Percentiles rank a stretch among this genome's conserved stretches.
These are phyloP conservation scores for Trialeurodes vaporariorum DNA, from an alignment of 1,140 invertebrate species.

Conservation along the genomic window DNA sequence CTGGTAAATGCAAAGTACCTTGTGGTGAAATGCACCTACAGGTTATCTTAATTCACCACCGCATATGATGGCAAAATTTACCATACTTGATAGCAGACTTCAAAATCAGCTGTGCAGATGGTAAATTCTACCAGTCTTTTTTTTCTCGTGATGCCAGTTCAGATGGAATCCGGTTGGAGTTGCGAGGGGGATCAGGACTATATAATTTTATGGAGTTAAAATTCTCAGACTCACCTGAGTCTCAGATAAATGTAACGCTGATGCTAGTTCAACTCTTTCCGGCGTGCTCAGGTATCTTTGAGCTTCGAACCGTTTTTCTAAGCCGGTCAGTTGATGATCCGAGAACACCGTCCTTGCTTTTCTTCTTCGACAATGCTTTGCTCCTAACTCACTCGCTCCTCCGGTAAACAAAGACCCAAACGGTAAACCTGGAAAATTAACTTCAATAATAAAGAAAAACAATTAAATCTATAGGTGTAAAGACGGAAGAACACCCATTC, in stretches of 20 bases:
- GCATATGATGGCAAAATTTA: too few species aligned
- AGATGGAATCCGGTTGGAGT: too few species aligned
- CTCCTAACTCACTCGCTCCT: slow-evolving; percentile 45
- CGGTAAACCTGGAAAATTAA: slow-evolving; percentile 44
- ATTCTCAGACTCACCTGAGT: slow-evolving; percentile 55
- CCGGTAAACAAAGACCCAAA: slow-evolving; percentile 56
- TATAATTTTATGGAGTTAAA: not conserved
- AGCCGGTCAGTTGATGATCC: slow-evolving; percentile 85
- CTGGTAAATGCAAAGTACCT: too few species aligned
- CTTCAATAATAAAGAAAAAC: too few species aligned
- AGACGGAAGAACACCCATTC: too few species aligned
- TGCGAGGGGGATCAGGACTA: not conserved
- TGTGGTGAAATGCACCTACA: too few species aligned
- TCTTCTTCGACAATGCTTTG: slow-evolving; percentile 78
- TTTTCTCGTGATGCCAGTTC: too few species aligned
- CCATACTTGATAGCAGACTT: too few species aligned
- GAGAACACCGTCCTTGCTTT: slow-evolving; percentile 97
- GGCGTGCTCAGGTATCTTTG: slow-evolving; percentile 95
- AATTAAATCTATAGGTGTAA: too few species aligned
- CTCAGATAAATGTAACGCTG: slow-evolving; percentile 83
- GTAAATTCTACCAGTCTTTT: too few species aligned
- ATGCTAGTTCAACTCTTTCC: slow-evolving; percentile 88
- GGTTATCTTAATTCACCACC: too few species aligned
- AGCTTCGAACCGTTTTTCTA: slow-evolving; percentile 89
- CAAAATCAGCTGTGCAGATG: too few species aligned